Conservation (phyloP, 1,140 invertebrate genomes). For the Steinernema feltiae region DNA sequence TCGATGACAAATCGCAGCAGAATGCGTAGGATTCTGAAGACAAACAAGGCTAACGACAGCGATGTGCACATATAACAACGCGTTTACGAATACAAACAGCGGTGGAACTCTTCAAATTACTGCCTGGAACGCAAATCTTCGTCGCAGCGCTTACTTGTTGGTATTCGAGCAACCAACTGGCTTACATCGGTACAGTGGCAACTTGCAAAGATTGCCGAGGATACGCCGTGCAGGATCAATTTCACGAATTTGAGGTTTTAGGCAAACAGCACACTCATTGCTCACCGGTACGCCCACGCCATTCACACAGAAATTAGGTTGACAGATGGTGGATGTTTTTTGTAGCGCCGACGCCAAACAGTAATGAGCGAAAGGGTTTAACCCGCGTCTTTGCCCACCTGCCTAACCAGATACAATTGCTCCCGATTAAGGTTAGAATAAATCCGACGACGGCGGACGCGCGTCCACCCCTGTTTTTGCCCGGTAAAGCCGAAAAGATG, state of each 20-base stretch:
- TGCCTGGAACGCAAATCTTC: neutral
- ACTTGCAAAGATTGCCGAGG: too few species aligned
- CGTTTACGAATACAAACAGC: neutral
- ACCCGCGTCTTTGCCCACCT: neutral
- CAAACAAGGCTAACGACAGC: neutral
- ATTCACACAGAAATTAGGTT: neutral
- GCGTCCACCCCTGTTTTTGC: neutral
- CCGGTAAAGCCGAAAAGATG: neutral
- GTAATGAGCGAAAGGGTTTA: constrained; percentile 9
- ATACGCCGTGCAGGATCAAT: too few species aligned
- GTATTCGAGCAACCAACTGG: too few species aligned
- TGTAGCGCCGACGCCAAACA: constrained; percentile 11
- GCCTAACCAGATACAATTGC: neutral
- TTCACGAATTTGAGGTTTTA: neutral
- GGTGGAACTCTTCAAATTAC: neutral
- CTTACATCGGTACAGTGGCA: too few species aligned
- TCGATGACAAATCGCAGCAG: neutral
- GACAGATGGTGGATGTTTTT: constrained; percentile 13
- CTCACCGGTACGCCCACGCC: neutral
- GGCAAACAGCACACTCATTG: neutral
- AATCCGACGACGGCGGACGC: neutral
- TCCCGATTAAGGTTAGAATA: neutral
- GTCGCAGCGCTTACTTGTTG: too few species aligned
- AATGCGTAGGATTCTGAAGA: neutral
- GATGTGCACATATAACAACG: neutral